A percentile compares a stretch with the other conserved stretches of the same genome.
Evolutionary conservation across 2,888 invertebrate species (phyloP).

Genomic region (Erpobdella octoculata): DNA sequence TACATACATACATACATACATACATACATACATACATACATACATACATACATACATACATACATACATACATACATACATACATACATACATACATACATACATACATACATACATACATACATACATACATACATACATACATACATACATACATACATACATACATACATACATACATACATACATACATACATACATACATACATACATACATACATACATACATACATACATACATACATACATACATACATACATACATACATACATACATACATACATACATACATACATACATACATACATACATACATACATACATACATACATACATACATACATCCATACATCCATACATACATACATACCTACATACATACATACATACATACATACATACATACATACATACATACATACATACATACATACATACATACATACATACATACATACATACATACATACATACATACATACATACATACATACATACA

Average conservation of each 20-base stretch:
- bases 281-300: too few species aligned
- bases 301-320: not conserved
- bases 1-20: not conserved
- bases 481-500: not conserved
- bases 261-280: not conserved
- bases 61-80: too few species aligned
- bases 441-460: not conserved
- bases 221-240: too few species aligned
- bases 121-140: not conserved
- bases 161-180: not conserved
- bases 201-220: not conserved
- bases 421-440: too few species aligned
- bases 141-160: not conserved
- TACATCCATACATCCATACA: too few species aligned
- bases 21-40: not conserved
- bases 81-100: too few species aligned
- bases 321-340: too few species aligned
- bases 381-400: too few species aligned
- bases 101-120: not conserved
- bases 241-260: too few species aligned
- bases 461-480: conserved; percentile 1
- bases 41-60: too few species aligned
- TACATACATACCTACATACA: too few species aligned
- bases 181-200: not conserved
- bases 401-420: too few species aligned